phyloP scores from a whole-genome alignment of 2,797 vertebrate species.

The Lepus townsendii region DNA sequence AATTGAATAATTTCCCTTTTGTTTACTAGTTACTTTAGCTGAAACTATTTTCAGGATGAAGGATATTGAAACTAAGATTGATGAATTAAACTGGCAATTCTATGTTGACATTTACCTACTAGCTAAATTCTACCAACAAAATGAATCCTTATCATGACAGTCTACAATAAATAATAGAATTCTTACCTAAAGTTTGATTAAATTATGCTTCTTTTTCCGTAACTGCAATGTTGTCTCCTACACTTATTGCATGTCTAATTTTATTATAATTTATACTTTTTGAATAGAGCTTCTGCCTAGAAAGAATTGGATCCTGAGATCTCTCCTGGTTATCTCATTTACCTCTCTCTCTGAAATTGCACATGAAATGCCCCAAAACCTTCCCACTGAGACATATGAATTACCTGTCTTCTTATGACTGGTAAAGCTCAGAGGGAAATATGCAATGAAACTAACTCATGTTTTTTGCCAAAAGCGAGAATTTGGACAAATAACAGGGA shows the following conservation, averaged over 20 bases:
- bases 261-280: conserved; percentile 75
- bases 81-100: neutral
- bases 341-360: conserved; percentile 79
- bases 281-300: conserved; percentile 74
- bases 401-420: conserved; percentile 73
- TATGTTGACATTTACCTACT: conserved; percentile 35
- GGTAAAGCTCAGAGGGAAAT: conserved; percentile 63
- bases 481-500: conserved; percentile 53
- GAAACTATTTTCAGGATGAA: conserved; percentile 36
- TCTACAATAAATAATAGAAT: conserved; percentile 68
- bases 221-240: conserved; percentile 48
- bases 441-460: conserved; percentile 54
- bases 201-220: conserved; percentile 47
- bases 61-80: conserved; percentile 45
- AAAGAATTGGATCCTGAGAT: conserved; percentile 73
- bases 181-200: conserved; percentile 60
- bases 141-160: conserved; percentile 32
- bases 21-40: conserved; percentile 20
- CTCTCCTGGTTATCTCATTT: conserved; percentile 76
- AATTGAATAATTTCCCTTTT: conserved; percentile 29
- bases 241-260: conserved; percentile 77
- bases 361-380: conserved; percentile 71
- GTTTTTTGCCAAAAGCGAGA: conserved; percentile 25
- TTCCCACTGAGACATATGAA: conserved; percentile 78
- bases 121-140: conserved; percentile 54